Base-by-base conservation (phyloP, 2,797 vertebrate species). In the Lithobates sylvaticus region DNA sequence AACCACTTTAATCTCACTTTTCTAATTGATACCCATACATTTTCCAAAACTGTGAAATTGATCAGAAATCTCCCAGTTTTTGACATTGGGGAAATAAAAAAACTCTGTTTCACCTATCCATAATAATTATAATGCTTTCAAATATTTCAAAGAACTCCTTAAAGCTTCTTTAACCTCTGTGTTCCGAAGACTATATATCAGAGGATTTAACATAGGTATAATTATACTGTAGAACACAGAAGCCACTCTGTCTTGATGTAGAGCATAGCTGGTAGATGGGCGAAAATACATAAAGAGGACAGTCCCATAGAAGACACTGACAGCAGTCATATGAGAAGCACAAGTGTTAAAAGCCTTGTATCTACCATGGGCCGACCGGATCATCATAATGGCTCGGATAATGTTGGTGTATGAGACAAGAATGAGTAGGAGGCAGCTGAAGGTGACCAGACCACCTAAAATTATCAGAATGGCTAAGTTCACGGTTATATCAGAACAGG, bases 401-500 rank as follows among this genome's bases (percentile, higher is more conserved):
- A 81, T 72, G 7, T 81, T 54, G n/a, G 5, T 32, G 10, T 83
- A 83, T 10, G 81, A 83, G 2, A 65, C n/a, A 21, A 82, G 13
- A 2, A 82, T 75, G 18, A 67, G 9, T 18, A 67, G 5, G 21
- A 61, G 21, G 21, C 54, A 61, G 21, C 21, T 74, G 5, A 83
- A 0, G 27, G 26, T 29, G 27, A 26, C 84, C 9, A 85, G 83
- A 88, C 85, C 89, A 72, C 85, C 90, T 18, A 89, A 84, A 61
- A 58, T 42, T 18, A 90, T 86, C 54, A 89, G 64, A 0, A 89
- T 27, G 1, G 89, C 89, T 78, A 90, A 89, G 8, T 86, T 86
- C 2, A 75, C 88, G n/a, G 21, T 89, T 64, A 76, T 89, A 91
- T 23, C 86, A 71, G 89, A 89, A 61, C 91, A 92, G 36, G 90